Evolutionary conservation across 2,113 vertebrate genomes (phyloP).

Genomic region (Colius striatus): DNA sequence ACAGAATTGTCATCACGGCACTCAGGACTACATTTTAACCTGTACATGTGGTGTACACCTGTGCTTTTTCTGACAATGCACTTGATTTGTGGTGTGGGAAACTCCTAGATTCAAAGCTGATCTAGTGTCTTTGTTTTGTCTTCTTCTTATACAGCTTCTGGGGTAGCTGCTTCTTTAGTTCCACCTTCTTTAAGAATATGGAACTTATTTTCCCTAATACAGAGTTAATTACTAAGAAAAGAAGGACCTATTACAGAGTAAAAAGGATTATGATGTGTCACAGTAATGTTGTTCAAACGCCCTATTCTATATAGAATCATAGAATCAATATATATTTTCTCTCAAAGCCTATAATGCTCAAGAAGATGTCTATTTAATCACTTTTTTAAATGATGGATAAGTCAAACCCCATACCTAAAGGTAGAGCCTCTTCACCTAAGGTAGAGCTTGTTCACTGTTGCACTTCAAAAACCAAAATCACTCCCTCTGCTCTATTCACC

Average conservation of each 20-base stretch:
- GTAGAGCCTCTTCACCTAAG: neutral
- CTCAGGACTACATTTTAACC: conserved; percentile 27
- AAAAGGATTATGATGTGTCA: neutral
- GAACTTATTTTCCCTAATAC: conserved; percentile 16
- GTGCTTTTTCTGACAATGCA: conserved; percentile 40
- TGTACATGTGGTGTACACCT: conserved; percentile 67
- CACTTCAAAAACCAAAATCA: neutral
- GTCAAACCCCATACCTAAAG: neutral
- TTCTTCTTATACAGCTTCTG: conserved; percentile 40
- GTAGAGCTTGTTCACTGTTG: neutral
- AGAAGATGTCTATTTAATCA: neutral
- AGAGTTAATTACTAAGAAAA: neutral
- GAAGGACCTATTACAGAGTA: neutral
- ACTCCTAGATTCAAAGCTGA: conserved; percentile 58
- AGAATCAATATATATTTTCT: too few species aligned
- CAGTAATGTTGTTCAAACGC: neutral
- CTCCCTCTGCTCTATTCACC: neutral
- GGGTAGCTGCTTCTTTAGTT: neutral
- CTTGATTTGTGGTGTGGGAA: conserved; percentile 62
- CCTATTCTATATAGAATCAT: neutral
- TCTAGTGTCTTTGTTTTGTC: conserved; percentile 46
- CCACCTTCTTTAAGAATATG: neutral
- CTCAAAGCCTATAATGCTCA: neutral
- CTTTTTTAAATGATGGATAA: neutral
- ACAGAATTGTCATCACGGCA: conserved; percentile 48